Base-by-base conservation (phyloP, 2,888 invertebrate genomes). In the Ichneumoninae sp. region DNA sequence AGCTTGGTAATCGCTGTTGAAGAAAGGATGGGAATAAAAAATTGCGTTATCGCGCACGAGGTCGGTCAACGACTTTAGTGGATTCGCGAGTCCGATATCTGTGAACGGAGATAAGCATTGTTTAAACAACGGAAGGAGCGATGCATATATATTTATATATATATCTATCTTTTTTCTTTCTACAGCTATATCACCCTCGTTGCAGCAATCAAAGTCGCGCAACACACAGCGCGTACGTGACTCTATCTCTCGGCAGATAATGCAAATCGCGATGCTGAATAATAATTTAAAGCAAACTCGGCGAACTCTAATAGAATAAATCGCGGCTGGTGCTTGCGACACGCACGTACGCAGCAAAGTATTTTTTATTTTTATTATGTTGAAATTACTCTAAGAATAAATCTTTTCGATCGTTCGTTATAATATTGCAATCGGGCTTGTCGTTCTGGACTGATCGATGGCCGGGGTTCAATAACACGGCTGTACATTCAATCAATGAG, bases 11-110 rank as follows among this genome's bases (percentile, higher is more conserved):
- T 83, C 79, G 47, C 19, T 78, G 13, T 13, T 65, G 10, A 68
- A 69, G 60, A 63, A 81, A 75, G 50, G 13, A 75, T 33, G 33
- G 16, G 63, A 44, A 74, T 3, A 78, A 66, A 60, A 63, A 74
- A 74, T 22, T 57, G 60, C 76, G 68, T 73, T 81, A 81, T 83
- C 80, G 65, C 19, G 66, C 52, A 63, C 60, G 81, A 83, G 76
- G 80, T 81, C 83, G 83, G 83, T 83, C 83, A 81, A 76, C 73
- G 83, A 83, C 83, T 74, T 63, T 57, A 16, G n/a, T 22, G 57
- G 80, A 77, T 81, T 77, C 63, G 73, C 60, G 63, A 63, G 54
- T 66, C 19, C 75, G 75, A 50, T 68, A 74, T 73, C 57, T 22
- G 22, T 68, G 47, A n/a, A 73, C 52, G 47, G 30, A 13, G 83